Percentiles rank a stretch among this genome's conserved stretches.
These are phyloP conservation scores for Nansenia antarctica DNA, from an alignment of 2,113 vertebrate genomes.

Conservation along the genomic window DNA sequence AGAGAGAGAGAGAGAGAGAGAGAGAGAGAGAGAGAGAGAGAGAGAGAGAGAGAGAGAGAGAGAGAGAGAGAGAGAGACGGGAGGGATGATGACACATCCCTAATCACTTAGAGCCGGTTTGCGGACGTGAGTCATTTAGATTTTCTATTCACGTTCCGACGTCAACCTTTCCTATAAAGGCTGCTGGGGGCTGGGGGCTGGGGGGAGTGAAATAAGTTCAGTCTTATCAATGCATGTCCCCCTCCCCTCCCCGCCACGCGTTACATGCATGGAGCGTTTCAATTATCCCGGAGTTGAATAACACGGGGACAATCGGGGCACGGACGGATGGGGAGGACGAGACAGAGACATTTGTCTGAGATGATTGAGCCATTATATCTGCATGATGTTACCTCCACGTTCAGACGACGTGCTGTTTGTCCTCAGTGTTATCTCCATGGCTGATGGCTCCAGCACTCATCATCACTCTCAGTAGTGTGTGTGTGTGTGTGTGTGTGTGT, in stretches of 20 bases:
- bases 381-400: conserved; percentile 3
- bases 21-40: no score
- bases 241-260: neutral
- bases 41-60: no score
- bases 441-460: neutral
- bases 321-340: neutral
- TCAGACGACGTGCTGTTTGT: neutral
- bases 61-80: no score
- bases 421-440: conserved; percentile 4
- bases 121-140: conserved; percentile 20
- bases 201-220: neutral
- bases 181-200: no score
- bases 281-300: conserved; percentile 18
- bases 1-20: no score
- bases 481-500: no score
- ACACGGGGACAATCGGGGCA: neutral
- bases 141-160: conserved; percentile 16
- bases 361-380: conserved; percentile 17
- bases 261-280: conserved; percentile 4
- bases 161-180: conserved; percentile 18
- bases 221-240: conserved; percentile 6
- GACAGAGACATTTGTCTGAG: conserved; percentile 2
- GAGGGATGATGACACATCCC: conserved; percentile 30
- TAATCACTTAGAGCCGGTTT: conserved; percentile 29
- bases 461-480: no score